These are phyloP conservation scores for Pyralis farinalis DNA, from an alignment of 2,888 invertebrate genomes.

Conservation along the genomic window DNA sequence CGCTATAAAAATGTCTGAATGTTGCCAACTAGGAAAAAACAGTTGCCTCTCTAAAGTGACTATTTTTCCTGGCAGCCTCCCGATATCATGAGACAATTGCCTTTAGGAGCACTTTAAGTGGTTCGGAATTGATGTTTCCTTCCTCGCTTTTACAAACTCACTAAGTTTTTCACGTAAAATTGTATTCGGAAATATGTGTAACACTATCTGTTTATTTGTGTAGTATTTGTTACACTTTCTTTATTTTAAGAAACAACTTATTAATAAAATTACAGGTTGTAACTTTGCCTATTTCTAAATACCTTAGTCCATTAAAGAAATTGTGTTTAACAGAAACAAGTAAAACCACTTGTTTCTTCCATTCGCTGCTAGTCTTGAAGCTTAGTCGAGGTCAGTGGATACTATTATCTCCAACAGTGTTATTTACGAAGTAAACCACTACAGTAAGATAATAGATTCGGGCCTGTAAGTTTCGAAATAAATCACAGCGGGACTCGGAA, in stretches of 20 bases:
- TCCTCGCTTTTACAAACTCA: constrained; percentile 41
- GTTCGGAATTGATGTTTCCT: constrained; percentile 59
- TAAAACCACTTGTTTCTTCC: constrained; percentile 6
- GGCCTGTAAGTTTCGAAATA: constrained; percentile 39
- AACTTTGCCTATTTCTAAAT: not conserved
- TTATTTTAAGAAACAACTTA: not conserved
- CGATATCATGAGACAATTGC: constrained; percentile 73
- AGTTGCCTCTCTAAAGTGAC: constrained; percentile 69
- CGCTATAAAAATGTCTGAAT: constrained; percentile 74
- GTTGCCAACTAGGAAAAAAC: constrained; percentile 77
- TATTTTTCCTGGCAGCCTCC: constrained; percentile 72
- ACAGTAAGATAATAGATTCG: constrained; percentile 21
- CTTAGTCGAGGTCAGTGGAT: constrained; percentile 5
- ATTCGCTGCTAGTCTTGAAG: constrained; percentile 1
- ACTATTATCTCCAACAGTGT: constrained; percentile 6
- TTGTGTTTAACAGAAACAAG: constrained; percentile 1
- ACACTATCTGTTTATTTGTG: constrained; percentile 11
- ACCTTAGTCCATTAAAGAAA: not conserved
- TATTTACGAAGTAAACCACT: constrained; percentile 7
- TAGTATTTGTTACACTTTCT: constrained; percentile 1
- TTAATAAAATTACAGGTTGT: too few species aligned
- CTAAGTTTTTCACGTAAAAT: constrained; percentile 35
- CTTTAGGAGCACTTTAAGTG: constrained; percentile 64
- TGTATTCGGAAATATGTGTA: constrained; percentile 21
- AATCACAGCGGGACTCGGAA: constrained; percentile 45